phyloP scores from a whole-genome alignment of 2,888 invertebrate genomes.

The Synergus umbraculus region DNA sequence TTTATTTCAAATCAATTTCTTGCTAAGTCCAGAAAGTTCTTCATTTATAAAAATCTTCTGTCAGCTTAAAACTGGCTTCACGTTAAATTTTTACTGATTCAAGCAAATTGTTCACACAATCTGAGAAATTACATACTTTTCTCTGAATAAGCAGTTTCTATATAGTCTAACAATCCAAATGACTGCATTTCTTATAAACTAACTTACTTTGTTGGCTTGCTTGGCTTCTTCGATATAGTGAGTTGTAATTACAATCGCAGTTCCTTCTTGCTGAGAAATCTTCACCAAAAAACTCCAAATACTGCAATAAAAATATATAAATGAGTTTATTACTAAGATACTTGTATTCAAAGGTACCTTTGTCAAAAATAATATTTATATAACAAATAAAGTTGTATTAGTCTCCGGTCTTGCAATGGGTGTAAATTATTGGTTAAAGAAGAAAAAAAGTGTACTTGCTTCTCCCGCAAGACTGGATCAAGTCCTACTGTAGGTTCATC shows the following conservation, averaged over 20 bases:
- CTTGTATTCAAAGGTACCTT: neutral
- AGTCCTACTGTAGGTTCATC: slow-evolving; percentile 97
- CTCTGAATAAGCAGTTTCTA: neutral
- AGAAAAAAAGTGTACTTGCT: slow-evolving; percentile 78
- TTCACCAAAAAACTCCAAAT: slow-evolving; percentile 93
- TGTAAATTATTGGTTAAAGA: neutral
- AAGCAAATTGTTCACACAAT: neutral
- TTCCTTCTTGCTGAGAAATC: slow-evolving; percentile 83
- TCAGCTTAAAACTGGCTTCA: neutral
- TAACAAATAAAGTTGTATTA: neutral
- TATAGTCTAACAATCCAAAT: too few species aligned
- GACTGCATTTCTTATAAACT: neutral
- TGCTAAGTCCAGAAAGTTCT: neutral
- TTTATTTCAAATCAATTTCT: neutral
- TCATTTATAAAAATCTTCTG: neutral
- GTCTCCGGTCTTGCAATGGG: too few species aligned
- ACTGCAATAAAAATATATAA: slow-evolving; percentile 78
- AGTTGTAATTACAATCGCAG: slow-evolving; percentile 94
- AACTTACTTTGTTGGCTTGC: slow-evolving; percentile 86
- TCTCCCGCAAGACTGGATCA: slow-evolving; percentile 91
- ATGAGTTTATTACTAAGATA: neutral
- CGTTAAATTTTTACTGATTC: slow-evolving; percentile 1
- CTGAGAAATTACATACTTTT: neutral
- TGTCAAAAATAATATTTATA: neutral
- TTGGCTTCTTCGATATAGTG: slow-evolving; percentile 96